These are phyloP conservation scores for Hyles vespertilio DNA, from an alignment of 1,140 invertebrate species.

Conservation along the genomic window DNA sequence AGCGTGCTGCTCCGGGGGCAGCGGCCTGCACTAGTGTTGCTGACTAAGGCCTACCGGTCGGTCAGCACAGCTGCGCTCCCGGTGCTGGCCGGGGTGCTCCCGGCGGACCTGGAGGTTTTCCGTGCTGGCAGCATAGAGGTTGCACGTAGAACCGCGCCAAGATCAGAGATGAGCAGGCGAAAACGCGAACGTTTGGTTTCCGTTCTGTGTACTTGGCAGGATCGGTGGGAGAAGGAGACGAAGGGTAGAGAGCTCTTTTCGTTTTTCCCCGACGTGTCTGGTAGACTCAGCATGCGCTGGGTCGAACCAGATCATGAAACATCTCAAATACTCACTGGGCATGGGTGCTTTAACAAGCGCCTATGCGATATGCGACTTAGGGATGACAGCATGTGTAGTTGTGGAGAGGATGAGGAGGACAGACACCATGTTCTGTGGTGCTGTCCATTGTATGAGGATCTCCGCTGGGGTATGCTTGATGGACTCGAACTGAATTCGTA, in stretches of 20 bases:
- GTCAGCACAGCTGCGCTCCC: no score
- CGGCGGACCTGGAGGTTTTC: constrained; percentile 33
- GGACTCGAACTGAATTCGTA: no score
- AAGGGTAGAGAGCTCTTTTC: constrained; percentile 12
- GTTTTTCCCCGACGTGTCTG: constrained; percentile 15
- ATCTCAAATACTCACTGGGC: constrained; percentile 19
- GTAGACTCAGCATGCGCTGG: constrained; percentile 4
- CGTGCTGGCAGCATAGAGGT: constrained; percentile 38
- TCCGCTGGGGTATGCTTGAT: no score
- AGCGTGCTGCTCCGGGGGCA: constrained; percentile 21
- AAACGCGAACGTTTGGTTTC: no score
- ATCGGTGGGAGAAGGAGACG: background rate
- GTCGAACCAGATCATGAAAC: constrained; percentile 14
- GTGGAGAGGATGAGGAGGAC: constrained; percentile 5
- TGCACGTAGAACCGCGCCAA: background rate
- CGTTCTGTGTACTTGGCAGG: no score
- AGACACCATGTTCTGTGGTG: constrained; percentile 13
- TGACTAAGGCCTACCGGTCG: constrained; percentile 3
- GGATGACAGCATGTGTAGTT: constrained; percentile 6
- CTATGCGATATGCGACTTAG: constrained; percentile 10
- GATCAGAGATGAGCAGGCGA: no score
- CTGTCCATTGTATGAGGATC: no score
- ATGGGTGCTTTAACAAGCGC: constrained; percentile 15
- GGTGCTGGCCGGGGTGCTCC: constrained; percentile 33
- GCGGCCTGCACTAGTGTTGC: constrained; percentile 19